These are phyloP conservation scores for Poecile montanus DNA, from an alignment of 2,797 vertebrate species.

Conservation along the genomic window DNA sequence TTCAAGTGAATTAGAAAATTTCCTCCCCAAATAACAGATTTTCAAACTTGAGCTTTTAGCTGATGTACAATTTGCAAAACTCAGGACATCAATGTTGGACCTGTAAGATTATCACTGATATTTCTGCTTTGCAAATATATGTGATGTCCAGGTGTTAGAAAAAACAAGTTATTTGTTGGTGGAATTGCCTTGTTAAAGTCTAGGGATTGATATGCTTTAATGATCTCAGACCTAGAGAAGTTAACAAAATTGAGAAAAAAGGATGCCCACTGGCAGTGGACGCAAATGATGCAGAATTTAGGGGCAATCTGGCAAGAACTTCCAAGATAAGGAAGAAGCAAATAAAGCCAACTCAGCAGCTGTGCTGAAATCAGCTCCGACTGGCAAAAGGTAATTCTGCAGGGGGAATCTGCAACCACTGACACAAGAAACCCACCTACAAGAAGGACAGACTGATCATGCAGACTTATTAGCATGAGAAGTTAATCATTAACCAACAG, in stretches of 20 bases:
- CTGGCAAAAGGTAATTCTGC: background rate
- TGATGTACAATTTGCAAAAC: background rate
- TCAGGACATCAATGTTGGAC: fast-evolving
- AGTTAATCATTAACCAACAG: background rate
- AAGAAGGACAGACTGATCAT: background rate
- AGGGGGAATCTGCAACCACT: background rate
- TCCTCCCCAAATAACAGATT: background rate
- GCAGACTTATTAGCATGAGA: background rate
- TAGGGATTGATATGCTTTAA: background rate
- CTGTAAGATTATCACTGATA: background rate
- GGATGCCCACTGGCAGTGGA: background rate
- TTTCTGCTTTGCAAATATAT: background rate
- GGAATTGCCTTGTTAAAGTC: background rate
- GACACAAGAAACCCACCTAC: background rate
- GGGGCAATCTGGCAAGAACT: background rate
- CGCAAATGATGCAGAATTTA: background rate
- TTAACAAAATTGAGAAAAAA: background rate
- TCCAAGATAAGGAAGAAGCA: background rate
- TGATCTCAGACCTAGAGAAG: background rate
- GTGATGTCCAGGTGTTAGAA: background rate
- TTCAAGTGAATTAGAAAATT: background rate
- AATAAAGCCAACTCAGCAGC: background rate
- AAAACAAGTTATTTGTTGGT: background rate
- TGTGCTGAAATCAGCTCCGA: background rate
- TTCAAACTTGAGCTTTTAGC: background rate